Percentiles rank a stretch among this genome's conserved stretches.
Conservation (phyloP, 2,113 vertebrate genomes). For the Bos indicus region DNA sequence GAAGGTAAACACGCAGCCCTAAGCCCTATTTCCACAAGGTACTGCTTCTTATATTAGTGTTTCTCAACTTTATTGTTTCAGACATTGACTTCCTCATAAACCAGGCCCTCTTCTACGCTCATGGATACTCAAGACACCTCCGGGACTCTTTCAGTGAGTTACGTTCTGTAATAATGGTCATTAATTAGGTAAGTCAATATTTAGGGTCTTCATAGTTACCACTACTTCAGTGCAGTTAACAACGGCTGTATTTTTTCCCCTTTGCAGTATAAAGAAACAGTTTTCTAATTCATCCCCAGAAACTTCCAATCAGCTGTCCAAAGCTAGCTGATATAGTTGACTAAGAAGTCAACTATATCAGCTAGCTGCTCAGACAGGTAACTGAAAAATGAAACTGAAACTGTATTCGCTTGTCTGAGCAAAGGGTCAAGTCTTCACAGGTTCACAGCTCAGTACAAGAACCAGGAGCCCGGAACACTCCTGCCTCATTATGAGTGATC, state of each 20-base stretch:
- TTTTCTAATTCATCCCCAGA: not conserved
- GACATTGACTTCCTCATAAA: not conserved
- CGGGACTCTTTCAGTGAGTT: not conserved
- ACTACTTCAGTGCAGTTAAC: not conserved
- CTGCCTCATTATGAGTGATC: not conserved
- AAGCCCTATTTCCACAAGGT: not conserved
- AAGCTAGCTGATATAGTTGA: not conserved
- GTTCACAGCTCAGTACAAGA: not conserved
- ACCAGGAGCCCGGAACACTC: too few species aligned
- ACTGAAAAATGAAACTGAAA: not conserved
- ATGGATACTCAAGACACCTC: not conserved
- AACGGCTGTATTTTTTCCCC: not conserved
- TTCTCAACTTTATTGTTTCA: not conserved
- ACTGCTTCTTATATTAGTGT: not conserved
- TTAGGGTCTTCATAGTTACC: not conserved
- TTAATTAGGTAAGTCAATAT: not conserved
- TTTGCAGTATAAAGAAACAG: not conserved
- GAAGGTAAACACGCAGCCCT: rapidly evolving
- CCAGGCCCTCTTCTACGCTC: not conserved
- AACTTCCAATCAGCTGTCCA: not conserved
- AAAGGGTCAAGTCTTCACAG: not conserved
- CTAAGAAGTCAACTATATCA: not conserved
- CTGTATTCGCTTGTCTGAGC: not conserved
- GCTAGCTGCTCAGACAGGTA: not conserved
- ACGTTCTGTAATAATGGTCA: not conserved